Percentiles rank a stretch among this genome's conserved stretches.
These are phyloP conservation scores for Pachypanchax playfairii DNA, from an alignment of 2,113 vertebrate species.

Conservation along the genomic window DNA sequence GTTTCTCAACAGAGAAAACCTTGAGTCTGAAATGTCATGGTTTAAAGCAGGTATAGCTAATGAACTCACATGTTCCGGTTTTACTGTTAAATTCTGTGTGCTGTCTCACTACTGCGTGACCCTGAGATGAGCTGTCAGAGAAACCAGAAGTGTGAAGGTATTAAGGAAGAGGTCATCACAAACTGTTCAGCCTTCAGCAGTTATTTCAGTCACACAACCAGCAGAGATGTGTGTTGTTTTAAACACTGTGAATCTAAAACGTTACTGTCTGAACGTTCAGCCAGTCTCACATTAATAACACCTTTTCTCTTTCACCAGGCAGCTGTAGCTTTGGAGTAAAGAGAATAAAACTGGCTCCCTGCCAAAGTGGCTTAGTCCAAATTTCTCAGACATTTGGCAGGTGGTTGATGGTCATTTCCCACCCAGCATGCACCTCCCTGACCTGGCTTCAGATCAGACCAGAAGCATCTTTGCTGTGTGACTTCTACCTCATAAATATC, in stretches of 20 bases:
- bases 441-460: constrained; percentile 37
- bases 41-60: not conserved
- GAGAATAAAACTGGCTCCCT: constrained; percentile 37
- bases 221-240: constrained; percentile 4
- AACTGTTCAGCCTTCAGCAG: not conserved
- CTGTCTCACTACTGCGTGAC: not conserved
- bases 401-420: constrained; percentile 60
- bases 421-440: constrained; percentile 45
- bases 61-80: not conserved
- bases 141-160: constrained; percentile 9
- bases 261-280: not conserved
- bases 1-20: constrained; percentile 27
- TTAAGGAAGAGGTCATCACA: not conserved
- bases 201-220: constrained; percentile 22
- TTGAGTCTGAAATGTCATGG: constrained; percentile 18
- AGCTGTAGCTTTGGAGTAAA: constrained; percentile 30
- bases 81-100: not conserved
- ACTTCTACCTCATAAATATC: constrained; percentile 15
- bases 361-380: constrained; percentile 45
- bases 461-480: constrained; percentile 14
- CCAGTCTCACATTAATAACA: constrained; percentile 26
- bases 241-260: constrained; percentile 5
- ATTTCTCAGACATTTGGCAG: constrained; percentile 57
- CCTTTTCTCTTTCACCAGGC: constrained; percentile 36
- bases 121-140: constrained; percentile 2